Percentiles rank a stretch among this genome's conserved stretches.
These are phyloP conservation scores for Caenorhabditis auriculariae DNA, from an alignment of 2,888 invertebrate species.

Conservation along the genomic window DNA sequence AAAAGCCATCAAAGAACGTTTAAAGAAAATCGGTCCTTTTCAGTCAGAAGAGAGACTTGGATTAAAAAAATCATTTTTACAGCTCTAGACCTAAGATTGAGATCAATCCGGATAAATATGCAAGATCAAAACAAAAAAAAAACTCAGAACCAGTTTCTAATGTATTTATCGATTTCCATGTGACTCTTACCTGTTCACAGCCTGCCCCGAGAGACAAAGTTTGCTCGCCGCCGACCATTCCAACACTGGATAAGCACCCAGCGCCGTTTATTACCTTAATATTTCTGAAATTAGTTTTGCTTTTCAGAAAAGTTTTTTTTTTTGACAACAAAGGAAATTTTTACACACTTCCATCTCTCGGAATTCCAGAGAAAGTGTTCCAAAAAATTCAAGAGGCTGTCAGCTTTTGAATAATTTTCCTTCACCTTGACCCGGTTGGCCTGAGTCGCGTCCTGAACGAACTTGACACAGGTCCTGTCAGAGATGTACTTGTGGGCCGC, in stretches of 20 bases:
- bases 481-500: slow-evolving; percentile 16
- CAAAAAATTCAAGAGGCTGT: neutral
- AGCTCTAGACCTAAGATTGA: neutral
- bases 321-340: neutral
- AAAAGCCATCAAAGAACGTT: too few relatives aligned
- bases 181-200: slow-evolving; percentile 19
- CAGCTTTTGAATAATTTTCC: too few relatives aligned
- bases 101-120: too few relatives aligned
- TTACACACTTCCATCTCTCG: neutral
- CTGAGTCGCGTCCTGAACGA: slow-evolving; percentile 14
- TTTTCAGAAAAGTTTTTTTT: neutral
- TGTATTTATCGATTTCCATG: neutral
- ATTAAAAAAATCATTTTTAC: too few relatives aligned
- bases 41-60: too few relatives aligned
- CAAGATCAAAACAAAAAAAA: too few relatives aligned
- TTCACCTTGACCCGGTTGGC: slow-evolving; percentile 26
- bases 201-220: slow-evolving; percentile 31
- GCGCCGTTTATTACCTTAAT: slow-evolving; percentile 25
- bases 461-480: slow-evolving; percentile 25
- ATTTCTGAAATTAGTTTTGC: neutral
- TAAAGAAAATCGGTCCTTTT: too few relatives aligned
- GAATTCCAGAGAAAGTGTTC: neutral
- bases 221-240: slow-evolving; percentile 34
- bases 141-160: neutral
- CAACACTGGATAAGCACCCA: slow-evolving; percentile 33